phyloP scores from a whole-genome alignment of 2,888 invertebrate genomes.

The Trachelus iudaicus region DNA sequence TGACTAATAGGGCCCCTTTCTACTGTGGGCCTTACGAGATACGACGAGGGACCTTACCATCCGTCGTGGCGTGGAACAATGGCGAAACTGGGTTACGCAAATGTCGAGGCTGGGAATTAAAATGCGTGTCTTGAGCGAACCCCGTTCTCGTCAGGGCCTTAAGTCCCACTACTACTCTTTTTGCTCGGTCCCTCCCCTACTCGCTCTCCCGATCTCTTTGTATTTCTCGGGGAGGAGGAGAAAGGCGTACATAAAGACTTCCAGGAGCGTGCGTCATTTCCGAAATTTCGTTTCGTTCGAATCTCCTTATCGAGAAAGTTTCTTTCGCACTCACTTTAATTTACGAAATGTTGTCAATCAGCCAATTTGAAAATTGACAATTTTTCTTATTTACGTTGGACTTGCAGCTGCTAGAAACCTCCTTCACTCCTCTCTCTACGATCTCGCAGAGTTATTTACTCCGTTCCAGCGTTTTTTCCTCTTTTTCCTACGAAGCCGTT shows the following conservation, averaged over 20 bases:
- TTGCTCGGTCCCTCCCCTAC: not conserved
- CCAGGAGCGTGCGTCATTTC: not conserved
- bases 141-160: not conserved
- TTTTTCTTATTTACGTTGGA: not conserved
- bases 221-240: not conserved
- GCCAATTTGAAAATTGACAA: not conserved
- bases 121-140: constrained; percentile 45
- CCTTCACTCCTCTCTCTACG: constrained; percentile 1
- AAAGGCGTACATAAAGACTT: not conserved
- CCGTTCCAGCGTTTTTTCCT: not conserved
- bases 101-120: constrained; percentile 63
- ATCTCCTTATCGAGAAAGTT: not conserved
- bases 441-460: not conserved
- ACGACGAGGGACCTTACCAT: constrained; percentile 57
- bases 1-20: not conserved
- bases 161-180: not conserved
- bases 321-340: not conserved
- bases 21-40: not conserved
- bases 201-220: not conserved
- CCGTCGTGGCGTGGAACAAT: constrained; percentile 62
- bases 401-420: not conserved
- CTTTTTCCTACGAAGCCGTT: not conserved
- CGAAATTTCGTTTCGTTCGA: not conserved
- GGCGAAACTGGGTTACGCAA: constrained; percentile 64
- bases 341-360: not conserved